These are phyloP conservation scores for Mesodorylaimus sp. DNA, from an alignment of 2,888 invertebrate species.

Conservation along the genomic window DNA sequence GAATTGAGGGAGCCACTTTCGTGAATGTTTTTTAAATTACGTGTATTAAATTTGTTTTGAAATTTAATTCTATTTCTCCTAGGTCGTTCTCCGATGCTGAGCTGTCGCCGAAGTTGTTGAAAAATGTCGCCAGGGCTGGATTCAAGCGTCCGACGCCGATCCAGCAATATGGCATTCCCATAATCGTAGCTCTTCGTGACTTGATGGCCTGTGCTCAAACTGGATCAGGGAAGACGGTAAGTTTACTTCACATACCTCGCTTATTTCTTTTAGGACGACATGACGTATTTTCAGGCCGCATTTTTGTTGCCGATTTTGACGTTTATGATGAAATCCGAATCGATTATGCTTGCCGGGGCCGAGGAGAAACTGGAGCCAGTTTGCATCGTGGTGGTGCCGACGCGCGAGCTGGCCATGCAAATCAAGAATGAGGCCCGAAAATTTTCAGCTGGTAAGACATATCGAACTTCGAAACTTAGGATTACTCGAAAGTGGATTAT, in stretches of 20 bases:
- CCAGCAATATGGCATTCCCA: conserved; percentile 73
- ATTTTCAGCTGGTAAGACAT: not conserved
- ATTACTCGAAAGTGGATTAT: too few species aligned
- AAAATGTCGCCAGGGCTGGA: conserved; percentile 57
- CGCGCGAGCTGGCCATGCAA: conserved; percentile 72
- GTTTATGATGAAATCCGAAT: conserved; percentile 27
- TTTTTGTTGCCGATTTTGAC: conserved; percentile 75
- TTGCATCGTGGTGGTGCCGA: conserved; percentile 69
- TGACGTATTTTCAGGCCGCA: conserved; percentile 49
- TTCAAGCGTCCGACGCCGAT: conserved; percentile 77
- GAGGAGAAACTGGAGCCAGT: conserved; percentile 47
- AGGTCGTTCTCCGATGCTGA: conserved; percentile 50
- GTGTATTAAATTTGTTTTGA: too few species aligned
- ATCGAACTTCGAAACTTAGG: too few species aligned
- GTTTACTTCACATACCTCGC: conserved; percentile 12
- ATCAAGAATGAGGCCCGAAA: conserved; percentile 48
- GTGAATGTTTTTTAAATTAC: too few species aligned
- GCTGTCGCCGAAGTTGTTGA: conserved; percentile 48
- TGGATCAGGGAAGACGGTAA: conserved; percentile 84
- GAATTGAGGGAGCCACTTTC: too few species aligned
- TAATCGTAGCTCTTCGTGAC: conserved; percentile 58
- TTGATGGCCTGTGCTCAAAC: conserved; percentile 96
- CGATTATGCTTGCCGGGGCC: conserved; percentile 1
- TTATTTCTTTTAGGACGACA: not conserved
- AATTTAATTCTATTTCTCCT: conserved; percentile 14